A percentile compares a stretch with the other conserved stretches of the same genome.
Evolutionary conservation across 2,113 vertebrate species (phyloP).

Genomic region (Cyphomyrus discorhynchus): DNA sequence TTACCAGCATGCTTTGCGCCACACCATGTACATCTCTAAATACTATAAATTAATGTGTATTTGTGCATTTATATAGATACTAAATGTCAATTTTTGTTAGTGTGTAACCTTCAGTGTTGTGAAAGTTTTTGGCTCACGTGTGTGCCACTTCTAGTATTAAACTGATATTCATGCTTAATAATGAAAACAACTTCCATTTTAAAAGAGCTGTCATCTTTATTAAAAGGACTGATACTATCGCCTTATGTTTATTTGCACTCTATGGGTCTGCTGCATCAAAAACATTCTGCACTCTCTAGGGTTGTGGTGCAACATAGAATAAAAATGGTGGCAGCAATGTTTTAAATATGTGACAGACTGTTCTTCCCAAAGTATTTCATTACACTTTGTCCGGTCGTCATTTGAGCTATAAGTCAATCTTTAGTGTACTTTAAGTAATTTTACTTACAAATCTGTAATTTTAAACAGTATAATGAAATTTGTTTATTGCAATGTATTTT

Average conservation of each 20-base stretch:
- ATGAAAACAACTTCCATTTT: neutral
- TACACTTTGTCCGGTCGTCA: neutral
- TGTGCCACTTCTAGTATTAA: neutral
- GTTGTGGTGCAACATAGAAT: neutral
- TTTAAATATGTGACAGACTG: neutral
- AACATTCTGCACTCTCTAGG: neutral
- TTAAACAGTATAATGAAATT: neutral
- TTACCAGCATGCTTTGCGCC: neutral
- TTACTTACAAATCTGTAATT: neutral
- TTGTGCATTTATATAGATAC: neutral
- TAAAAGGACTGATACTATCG: neutral
- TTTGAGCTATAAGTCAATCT: neutral
- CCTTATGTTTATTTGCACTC: neutral
- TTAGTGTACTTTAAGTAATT: neutral
- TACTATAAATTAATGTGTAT: neutral
- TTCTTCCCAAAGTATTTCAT: neutral
- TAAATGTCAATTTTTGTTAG: neutral
- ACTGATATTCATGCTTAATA: neutral
- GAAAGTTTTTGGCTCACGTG: neutral
- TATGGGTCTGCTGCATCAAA: neutral
- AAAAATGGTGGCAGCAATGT: neutral
- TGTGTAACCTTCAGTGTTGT: neutral
- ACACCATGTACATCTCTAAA: neutral
- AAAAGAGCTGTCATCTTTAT: neutral
- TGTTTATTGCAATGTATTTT: neutral